phyloP scores from a whole-genome alignment of 2,888 invertebrate genomes.

The Scelioninae gen. 1 region DNA sequence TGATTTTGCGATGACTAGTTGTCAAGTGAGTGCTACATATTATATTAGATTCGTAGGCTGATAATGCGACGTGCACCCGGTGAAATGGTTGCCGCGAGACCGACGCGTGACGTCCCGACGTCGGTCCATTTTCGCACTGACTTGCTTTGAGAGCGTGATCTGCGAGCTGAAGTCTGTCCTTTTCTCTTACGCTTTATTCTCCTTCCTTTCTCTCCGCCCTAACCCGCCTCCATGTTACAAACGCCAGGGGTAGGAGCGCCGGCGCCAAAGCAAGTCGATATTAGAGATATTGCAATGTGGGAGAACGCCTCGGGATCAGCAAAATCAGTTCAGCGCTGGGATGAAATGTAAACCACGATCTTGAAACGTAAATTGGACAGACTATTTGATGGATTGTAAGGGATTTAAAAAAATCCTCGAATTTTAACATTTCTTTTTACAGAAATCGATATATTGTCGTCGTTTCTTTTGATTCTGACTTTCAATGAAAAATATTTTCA shows the following conservation, averaged over 20 bases:
- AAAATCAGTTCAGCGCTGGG: slow-evolving; percentile 37
- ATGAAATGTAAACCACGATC: too few relatives aligned
- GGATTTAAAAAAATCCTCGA: too few relatives aligned
- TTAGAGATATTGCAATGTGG: slow-evolving; percentile 71
- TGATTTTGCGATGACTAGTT: too few relatives aligned
- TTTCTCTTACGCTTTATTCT: slow-evolving; percentile 60
- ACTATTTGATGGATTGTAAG: too few relatives aligned
- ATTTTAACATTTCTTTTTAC: too few relatives aligned
- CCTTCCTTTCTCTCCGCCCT: slow-evolving; percentile 48
- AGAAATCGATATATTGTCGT: too few relatives aligned
- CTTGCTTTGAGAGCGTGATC: slow-evolving; percentile 72
- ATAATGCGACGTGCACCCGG: slow-evolving; percentile 58
- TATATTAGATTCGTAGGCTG: slow-evolving; percentile 29
- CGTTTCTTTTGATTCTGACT: too few relatives aligned
- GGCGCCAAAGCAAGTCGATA: slow-evolving; percentile 82
- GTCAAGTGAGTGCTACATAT: too few relatives aligned
- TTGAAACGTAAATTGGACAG: too few relatives aligned
- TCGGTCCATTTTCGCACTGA: slow-evolving; percentile 82
- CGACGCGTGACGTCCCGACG: slow-evolving; percentile 80
- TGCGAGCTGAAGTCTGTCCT: slow-evolving; percentile 63
- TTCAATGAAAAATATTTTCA: too few relatives aligned
- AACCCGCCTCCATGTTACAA: slow-evolving; percentile 50
- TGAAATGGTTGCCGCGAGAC: slow-evolving; percentile 54
- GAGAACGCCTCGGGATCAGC: slow-evolving; percentile 35
- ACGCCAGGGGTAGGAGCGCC: slow-evolving; percentile 75